Base-by-base conservation (phyloP, 2,888 invertebrate genomes). In the Heliconius ismenius region DNA sequence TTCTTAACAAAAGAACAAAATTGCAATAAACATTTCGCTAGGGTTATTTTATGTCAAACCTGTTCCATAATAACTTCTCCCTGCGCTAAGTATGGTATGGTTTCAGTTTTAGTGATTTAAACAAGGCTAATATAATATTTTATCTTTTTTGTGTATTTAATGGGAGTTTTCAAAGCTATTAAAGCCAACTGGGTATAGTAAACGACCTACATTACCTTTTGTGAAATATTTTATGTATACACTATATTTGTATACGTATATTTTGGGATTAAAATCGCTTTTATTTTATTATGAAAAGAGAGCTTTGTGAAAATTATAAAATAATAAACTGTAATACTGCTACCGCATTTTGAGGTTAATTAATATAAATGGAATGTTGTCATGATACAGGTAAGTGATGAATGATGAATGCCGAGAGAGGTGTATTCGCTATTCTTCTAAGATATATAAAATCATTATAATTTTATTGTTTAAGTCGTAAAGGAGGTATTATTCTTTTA, bases 311-410 rank as follows among this genome's bases (percentile, higher is more conserved):
- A 58, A 69, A 54, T 72, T 60, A 60, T 36, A 60, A 60, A 72
- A 36, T 58, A 60, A 60, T 72, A 58, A 60, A 72, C 32, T 36
- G 36, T 72, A 13, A 60, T 72, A 72, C 15, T 10, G 60, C 32
- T 36, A 39, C 60, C 58, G 70, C 54, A 54, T 36, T 72, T 62
- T 62, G 60, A 60, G 60, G 60, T 62, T 73, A 62, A 73, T 62
- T 62, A 73, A 73, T 73, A 73, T 73, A 73, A 60, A 73, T 73
- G 72, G 36, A 72, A 62, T 73, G 26, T 26, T 73, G 39, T 24
- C 70, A 54, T 62, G 43, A 62, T 24, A 43, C 39, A 43, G 39
- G 62, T 39, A 62, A 73, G 39, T 62, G 49, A 49, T 49, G 18
- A 49, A 49, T 49, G 49, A 24, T 62, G 60, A 11, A 15, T 39